These are phyloP conservation scores for Oscheius myriophilus DNA, from an alignment of 2,888 invertebrate species.

Conservation along the genomic window DNA sequence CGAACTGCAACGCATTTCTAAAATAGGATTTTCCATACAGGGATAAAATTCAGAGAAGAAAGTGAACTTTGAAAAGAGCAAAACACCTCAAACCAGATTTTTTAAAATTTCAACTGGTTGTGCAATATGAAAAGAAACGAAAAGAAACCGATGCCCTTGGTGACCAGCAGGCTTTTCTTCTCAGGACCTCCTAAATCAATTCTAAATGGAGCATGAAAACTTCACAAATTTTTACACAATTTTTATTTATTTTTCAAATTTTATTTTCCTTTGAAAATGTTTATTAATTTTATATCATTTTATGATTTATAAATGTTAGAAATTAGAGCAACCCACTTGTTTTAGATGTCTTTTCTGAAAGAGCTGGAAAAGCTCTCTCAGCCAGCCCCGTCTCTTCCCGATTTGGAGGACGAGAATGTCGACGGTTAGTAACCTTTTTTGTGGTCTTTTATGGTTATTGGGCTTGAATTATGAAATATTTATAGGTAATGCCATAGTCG, in stretches of 20 bases:
- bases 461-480: neutral
- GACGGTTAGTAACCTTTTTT: constrained; percentile 24
- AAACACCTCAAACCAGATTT: no score
- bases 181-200: neutral
- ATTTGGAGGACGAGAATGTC: constrained; percentile 48
- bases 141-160: neutral
- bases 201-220: neutral
- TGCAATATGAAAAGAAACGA: neutral
- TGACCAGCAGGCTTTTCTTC: neutral
- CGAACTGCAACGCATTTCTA: no score
- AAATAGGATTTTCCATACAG: no score
- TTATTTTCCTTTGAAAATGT: neutral
- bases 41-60: no score
- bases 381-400: constrained; percentile 49
- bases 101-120: neutral
- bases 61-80: no score
- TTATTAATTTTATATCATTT: neutral
- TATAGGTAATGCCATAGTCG: neutral
- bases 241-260: constrained; percentile 9
- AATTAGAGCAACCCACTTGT: neutral
- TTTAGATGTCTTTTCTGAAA: constrained; percentile 50
- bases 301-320: no score
- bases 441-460: neutral
- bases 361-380: constrained; percentile 46
- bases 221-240: neutral